A percentile compares a stretch with the other conserved stretches of the same genome.
These are phyloP conservation scores for Temnothorax longispinosus DNA, from an alignment of 1,140 invertebrate genomes.

Conservation along the genomic window DNA sequence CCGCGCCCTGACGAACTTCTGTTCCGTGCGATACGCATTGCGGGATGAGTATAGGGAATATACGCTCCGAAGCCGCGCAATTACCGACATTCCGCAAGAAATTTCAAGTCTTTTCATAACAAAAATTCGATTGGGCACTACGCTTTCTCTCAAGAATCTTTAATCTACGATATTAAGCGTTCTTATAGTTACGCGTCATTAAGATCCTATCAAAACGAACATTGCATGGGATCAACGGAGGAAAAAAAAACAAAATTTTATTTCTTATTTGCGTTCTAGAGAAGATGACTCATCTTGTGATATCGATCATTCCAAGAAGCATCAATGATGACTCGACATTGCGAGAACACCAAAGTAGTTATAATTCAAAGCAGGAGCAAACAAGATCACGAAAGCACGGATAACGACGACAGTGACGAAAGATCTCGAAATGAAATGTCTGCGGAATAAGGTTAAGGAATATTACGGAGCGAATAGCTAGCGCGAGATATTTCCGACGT, in stretches of 20 bases:
- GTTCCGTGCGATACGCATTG: not conserved
- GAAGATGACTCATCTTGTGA: conserved; percentile 13
- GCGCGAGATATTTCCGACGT: conserved; percentile 68
- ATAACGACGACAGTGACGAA: conserved; percentile 21
- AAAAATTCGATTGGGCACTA: not conserved
- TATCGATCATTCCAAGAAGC: not conserved
- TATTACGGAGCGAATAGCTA: conserved; percentile 42
- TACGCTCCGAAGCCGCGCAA: not conserved
- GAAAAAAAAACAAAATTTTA: not conserved
- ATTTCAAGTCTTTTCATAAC: not conserved
- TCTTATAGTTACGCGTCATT: not conserved
- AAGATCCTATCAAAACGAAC: not conserved
- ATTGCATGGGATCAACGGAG: not conserved
- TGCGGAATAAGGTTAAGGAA: conserved; percentile 57
- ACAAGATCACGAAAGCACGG: conserved; percentile 20
- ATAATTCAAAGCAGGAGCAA: conserved; percentile 27
- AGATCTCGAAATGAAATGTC: conserved; percentile 62
- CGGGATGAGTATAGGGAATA: not conserved
- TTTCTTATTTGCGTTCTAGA: not conserved
- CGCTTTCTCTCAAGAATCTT: not conserved
- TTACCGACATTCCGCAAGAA: not conserved
- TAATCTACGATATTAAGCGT: not conserved
- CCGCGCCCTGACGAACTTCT: not conserved
- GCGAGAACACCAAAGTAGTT: conserved; percentile 22
- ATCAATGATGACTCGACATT: conserved; percentile 11